A percentile compares a stretch with the other conserved stretches of the same genome.
Evolutionary conservation across 2,888 invertebrate species (phyloP).

Genomic region (Pycnomerus fuliginosus): DNA sequence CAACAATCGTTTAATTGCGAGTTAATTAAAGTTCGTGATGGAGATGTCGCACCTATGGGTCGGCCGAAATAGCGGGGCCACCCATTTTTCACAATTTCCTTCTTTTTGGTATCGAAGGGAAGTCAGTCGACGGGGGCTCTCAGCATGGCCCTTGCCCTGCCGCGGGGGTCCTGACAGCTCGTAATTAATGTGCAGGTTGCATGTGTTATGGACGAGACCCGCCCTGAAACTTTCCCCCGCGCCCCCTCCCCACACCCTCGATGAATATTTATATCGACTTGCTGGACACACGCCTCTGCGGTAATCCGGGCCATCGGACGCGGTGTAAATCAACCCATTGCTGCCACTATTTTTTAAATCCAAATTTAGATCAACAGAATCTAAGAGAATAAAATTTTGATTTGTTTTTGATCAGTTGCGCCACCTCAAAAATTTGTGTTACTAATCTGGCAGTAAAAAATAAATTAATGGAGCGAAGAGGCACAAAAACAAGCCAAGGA

Average conservation of each 20-base stretch:
- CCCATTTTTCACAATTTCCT: slow-evolving; percentile 45
- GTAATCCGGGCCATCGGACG: slow-evolving; percentile 20
- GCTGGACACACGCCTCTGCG: slow-evolving; percentile 29
- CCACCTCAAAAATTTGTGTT: no score
- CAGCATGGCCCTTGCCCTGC: slow-evolving; percentile 39
- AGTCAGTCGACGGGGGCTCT: slow-evolving; percentile 36
- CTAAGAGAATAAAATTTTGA: no score
- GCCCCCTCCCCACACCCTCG: slow-evolving; percentile 24
- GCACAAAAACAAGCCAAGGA: no score
- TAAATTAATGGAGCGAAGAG: no score
- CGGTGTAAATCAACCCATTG: slow-evolving; percentile 18
- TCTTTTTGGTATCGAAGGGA: slow-evolving; percentile 37
- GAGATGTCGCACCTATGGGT: slow-evolving; percentile 12
- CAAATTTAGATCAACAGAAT: no score
- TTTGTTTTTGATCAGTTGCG: no score
- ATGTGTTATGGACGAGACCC: slow-evolving; percentile 41
- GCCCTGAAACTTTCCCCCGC: slow-evolving; percentile 40
- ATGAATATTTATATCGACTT: slow-evolving; percentile 35
- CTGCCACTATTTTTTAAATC: no score
- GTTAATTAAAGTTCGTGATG: background rate
- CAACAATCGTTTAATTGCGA: background rate
- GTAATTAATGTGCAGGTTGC: slow-evolving; percentile 51
- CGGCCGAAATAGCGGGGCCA: slow-evolving; percentile 36
- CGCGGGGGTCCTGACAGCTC: slow-evolving; percentile 42
- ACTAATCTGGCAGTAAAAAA: no score